Base-by-base conservation (phyloP, 2,888 invertebrate genomes). In the Frankliniella fusca region DNA sequence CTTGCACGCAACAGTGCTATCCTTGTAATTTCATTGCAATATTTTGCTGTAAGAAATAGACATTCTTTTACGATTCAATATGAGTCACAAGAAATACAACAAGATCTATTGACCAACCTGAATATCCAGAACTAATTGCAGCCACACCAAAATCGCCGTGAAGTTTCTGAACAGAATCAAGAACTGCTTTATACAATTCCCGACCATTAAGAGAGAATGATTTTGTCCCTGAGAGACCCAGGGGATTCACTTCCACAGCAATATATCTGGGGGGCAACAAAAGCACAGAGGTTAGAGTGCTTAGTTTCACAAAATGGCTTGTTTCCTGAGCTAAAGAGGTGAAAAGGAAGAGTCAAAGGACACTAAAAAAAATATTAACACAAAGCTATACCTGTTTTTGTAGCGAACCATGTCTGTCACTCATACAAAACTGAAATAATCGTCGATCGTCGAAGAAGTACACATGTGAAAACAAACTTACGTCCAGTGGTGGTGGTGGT, bases 111-210 rank as follows among this genome's bases (percentile, higher is more conserved):
- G 76, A 48, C 54, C 48, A 83, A 85, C 86, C 84, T 83, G 83
- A 89, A 85, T 95, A 93, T 48, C 94, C 95, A 82, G 91, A 89
- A 86, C 91, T 92, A 11, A 94, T 90, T 1, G 94, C 90, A 12
- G 94, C 94, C 54, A 90, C 88, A 15, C 95, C 95, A 87, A 93
- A 94, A 86, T 94, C 94, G 0, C 95, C 95, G 87, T 93, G 93
- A 82, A 93, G 86, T 85, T 92, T 91, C 86, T 93, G 91, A 20
- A 95, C 91, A 88, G 92, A 92, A 48, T 89, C 88, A 27, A 92
- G 86, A 81, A 95, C 87, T 0, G 92, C 90, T 81, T 90, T 88
- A 84, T 91, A 90, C 65, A 93, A 88, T 83, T 90, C 88, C 79
- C 87, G 88, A 0, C 90, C 88, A 85, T 90, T 92, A 28, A 93